A percentile compares a stretch with the other conserved stretches of the same genome.
phyloP scores from a whole-genome alignment of 1,140 invertebrate species.

The Archegozetes longisetosus region DNA sequence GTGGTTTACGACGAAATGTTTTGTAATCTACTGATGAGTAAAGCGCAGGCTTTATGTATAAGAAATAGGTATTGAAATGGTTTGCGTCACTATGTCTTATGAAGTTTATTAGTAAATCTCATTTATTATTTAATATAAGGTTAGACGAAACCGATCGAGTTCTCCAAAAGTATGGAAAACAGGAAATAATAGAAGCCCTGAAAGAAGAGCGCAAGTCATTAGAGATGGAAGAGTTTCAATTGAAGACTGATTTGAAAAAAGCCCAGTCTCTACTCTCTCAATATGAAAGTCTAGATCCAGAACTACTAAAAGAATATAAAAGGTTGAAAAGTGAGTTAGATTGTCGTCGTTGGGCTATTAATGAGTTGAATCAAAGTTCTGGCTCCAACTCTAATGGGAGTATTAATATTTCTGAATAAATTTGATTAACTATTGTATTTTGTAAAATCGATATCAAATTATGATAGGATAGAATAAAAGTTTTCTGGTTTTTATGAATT shows the following conservation, averaged over 20 bases:
- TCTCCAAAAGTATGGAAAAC: neutral
- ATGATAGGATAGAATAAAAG: too few relatives aligned
- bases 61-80: neutral
- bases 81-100: too few relatives aligned
- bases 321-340: neutral
- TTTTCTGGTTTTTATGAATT: too few relatives aligned
- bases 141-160: neutral
- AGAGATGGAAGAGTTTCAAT: neutral
- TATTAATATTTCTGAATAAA: too few relatives aligned
- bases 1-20: neutral
- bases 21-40: neutral
- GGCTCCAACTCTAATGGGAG: neutral
- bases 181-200: neutral
- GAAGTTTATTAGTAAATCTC: neutral
- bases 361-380: neutral
- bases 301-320: neutral
- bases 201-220: neutral
- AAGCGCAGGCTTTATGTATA: neutral
- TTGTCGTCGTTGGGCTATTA: neutral
- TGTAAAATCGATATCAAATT: too few relatives aligned
- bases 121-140: neutral
- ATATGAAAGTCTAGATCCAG: neutral
- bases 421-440: too few relatives aligned
- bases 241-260: neutral
- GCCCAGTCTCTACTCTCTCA: neutral